Percentiles rank a stretch among this genome's conserved stretches.
These are phyloP conservation scores for Psilopogon haemacephalus DNA, from an alignment of 2,113 vertebrate species.

Conservation along the genomic window DNA sequence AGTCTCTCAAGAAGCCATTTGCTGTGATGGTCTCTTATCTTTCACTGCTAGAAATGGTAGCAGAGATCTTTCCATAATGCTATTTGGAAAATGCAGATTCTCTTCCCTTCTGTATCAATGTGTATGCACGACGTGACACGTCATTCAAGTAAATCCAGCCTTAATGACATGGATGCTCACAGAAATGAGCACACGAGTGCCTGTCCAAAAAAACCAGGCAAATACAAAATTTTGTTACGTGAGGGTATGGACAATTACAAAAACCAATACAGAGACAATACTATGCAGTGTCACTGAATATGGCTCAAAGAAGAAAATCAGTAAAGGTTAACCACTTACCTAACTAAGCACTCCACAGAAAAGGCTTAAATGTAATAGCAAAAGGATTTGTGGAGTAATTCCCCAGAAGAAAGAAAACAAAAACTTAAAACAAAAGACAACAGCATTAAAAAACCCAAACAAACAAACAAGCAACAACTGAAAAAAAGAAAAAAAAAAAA, in stretches of 20 bases:
- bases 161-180: not conserved
- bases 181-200: not conserved
- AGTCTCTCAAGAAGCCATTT: not conserved
- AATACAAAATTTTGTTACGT: not conserved
- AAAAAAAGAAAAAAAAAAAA: not conserved
- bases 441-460: no score
- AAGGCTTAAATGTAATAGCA: conserved; percentile 34
- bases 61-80: not conserved
- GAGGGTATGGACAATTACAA: not conserved
- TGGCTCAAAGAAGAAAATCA: not conserved
- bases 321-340: not conserved
- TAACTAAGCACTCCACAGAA: not conserved
- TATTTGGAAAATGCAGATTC: conserved; percentile 23
- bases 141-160: not conserved
- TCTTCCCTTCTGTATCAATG: not conserved
- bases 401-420: no score
- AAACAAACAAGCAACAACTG: no score
- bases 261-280: not conserved
- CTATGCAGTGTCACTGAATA: not conserved
- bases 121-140: not conserved
- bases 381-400: conserved; percentile 53
- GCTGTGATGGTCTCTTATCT: fast-evolving
- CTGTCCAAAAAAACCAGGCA: not conserved
- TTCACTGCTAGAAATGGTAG: not conserved
- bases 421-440: no score